phyloP scores from a whole-genome alignment of 2,797 vertebrate species.

The Tadarida brasiliensis region DNA sequence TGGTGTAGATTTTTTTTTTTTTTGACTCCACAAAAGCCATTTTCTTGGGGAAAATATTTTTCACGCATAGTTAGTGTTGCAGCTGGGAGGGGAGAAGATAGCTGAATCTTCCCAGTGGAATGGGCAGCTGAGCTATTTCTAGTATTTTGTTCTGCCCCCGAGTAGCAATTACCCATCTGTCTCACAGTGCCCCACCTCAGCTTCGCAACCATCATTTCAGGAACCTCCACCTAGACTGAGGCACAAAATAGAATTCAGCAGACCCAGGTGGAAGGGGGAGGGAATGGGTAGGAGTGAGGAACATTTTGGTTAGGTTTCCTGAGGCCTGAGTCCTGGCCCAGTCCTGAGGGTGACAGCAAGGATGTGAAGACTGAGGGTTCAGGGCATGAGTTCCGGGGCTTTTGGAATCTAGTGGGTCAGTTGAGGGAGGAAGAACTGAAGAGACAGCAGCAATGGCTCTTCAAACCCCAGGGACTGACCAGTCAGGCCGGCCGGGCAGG shows the following conservation, averaged over 20 bases:
- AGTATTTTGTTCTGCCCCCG: constrained; percentile 43
- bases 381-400: neutral
- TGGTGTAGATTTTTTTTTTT: constrained; percentile 2
- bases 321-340: neutral
- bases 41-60: constrained; percentile 66
- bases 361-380: neutral
- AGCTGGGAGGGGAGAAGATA: neutral
- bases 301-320: constrained; percentile 39
- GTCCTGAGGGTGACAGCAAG: neutral
- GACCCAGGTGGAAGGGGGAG: constrained; percentile 33
- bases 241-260: constrained; percentile 70
- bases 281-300: constrained; percentile 30
- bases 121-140: constrained; percentile 64
- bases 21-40: constrained; percentile 51
- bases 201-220: constrained; percentile 48
- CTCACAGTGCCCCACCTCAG: constrained; percentile 52
- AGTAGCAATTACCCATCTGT: constrained; percentile 68
- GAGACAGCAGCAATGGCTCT: neutral
- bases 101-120: neutral
- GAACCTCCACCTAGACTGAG: constrained; percentile 53
- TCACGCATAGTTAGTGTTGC: constrained; percentile 31
- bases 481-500: neutral
- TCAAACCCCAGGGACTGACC: neutral
- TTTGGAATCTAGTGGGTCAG: neutral
- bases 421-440: neutral